A percentile compares a stretch with the other conserved stretches of the same genome.
phyloP scores from a whole-genome alignment of 2,113 vertebrate genomes.

The Okapia johnstoni region DNA sequence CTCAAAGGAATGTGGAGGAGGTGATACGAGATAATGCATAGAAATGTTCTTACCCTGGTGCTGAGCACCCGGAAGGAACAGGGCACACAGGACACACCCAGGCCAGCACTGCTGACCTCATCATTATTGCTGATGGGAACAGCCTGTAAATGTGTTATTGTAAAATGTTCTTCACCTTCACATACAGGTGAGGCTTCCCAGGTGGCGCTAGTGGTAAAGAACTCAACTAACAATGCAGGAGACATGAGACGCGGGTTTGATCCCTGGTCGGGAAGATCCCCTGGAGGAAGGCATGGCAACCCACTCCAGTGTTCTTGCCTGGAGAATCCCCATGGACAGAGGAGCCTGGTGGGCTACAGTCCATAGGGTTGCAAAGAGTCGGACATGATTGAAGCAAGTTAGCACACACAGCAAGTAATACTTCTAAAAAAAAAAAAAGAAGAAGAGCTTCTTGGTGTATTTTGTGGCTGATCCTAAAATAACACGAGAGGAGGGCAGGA shows the following conservation, averaged over 20 bases:
- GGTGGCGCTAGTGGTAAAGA: neutral
- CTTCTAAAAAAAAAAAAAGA: neutral
- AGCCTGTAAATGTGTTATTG: neutral
- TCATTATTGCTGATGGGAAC: neutral
- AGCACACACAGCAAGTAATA: neutral
- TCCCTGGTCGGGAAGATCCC: neutral
- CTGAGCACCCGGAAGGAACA: no score
- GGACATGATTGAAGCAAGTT: neutral
- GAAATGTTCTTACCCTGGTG: neutral
- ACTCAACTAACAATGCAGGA: neutral
- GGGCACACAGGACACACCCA: no score
- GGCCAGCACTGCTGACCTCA: neutral
- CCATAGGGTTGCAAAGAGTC: neutral
- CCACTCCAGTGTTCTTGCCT: neutral
- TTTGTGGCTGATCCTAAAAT: neutral
- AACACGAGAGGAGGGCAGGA: neutral
- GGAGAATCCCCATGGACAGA: neutral
- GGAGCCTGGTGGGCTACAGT: neutral
- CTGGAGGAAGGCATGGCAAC: neutral
- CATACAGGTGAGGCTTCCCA: neutral
- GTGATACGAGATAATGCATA: neutral
- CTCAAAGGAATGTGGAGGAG: neutral
- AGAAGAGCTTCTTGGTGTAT: neutral
- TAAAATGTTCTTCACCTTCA: neutral
- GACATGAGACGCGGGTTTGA: accelerated